Percentiles rank a stretch among this genome's conserved stretches.
Conservation (phyloP, 1,140 invertebrate species). For the Drosophila nigrodunni region DNA sequence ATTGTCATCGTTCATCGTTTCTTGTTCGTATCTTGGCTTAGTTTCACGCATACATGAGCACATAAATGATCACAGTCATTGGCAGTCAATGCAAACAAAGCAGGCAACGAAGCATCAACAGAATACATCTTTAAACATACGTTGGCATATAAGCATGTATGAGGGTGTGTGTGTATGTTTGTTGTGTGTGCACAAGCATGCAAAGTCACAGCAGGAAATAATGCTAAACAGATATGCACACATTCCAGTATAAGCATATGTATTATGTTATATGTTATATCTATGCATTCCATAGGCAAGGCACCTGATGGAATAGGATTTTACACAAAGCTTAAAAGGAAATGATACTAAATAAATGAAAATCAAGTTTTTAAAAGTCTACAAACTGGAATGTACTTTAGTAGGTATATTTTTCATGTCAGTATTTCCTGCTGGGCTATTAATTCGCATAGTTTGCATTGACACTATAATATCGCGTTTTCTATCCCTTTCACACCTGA, state of each 20-base stretch:
- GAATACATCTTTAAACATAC: conserved; percentile 42
- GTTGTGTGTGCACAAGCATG: not conserved
- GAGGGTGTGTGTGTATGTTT: not conserved
- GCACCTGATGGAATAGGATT: too few species aligned
- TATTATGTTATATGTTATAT: not conserved
- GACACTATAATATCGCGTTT: conserved; percentile 11
- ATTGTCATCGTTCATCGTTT: conserved; percentile 18
- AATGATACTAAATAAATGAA: too few species aligned
- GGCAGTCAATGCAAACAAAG: conserved; percentile 51
- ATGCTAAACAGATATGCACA: not conserved
- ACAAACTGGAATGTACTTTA: not conserved
- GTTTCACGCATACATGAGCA: conserved; percentile 55
- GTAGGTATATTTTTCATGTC: not conserved
- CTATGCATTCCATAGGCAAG: too few species aligned
- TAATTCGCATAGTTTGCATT: not conserved
- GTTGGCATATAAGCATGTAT: not conserved
- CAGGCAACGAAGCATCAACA: conserved; percentile 39
- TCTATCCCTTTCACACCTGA: conserved; percentile 16
- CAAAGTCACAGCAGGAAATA: conserved; percentile 22
- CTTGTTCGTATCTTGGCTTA: conserved; percentile 28
- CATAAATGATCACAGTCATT: conserved; percentile 50
- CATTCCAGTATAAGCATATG: not conserved
- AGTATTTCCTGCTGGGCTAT: conserved; percentile 1
- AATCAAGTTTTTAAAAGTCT: too few species aligned
- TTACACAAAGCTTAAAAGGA: too few species aligned